Evolutionary conservation across 1,140 invertebrate genomes (phyloP).

Genomic region (Pemphigus obesinymphae): DNA sequence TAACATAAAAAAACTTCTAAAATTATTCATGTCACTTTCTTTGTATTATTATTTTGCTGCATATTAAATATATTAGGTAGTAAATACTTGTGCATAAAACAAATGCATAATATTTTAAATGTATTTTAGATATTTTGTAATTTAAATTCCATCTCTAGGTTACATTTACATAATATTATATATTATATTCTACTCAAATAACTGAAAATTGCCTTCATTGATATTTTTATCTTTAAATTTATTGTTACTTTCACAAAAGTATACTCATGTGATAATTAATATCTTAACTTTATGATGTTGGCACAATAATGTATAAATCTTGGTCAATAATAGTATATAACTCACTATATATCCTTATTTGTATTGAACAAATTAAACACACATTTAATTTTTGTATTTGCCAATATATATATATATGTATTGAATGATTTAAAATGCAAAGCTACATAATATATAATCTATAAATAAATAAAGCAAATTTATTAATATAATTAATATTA

Average conservation of each 20-base stretch:
- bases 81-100: too few relatives aligned
- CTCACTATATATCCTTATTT: not conserved
- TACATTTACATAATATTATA: too few relatives aligned
- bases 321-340: not conserved
- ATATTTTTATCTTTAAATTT: not conserved
- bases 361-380: not conserved
- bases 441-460: not conserved
- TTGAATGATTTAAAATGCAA: not conserved
- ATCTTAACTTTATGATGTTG: not conserved
- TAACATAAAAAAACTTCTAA: too few relatives aligned
- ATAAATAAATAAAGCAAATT: not conserved
- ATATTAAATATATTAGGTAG: too few relatives aligned
- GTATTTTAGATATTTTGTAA: not conserved
- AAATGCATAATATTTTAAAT: not conserved
- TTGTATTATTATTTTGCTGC: too few relatives aligned
- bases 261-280: constrained; percentile 8
- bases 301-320: not conserved
- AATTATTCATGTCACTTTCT: too few relatives aligned
- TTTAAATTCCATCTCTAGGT: not conserved
- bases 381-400: not conserved
- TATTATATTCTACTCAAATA: not conserved
- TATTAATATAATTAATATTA: not conserved
- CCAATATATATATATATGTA: not conserved
- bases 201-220: not conserved
- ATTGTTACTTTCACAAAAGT: not conserved